These are phyloP conservation scores for Eupithecia inturbata DNA, from an alignment of 2,888 invertebrate species.

Conservation along the genomic window DNA sequence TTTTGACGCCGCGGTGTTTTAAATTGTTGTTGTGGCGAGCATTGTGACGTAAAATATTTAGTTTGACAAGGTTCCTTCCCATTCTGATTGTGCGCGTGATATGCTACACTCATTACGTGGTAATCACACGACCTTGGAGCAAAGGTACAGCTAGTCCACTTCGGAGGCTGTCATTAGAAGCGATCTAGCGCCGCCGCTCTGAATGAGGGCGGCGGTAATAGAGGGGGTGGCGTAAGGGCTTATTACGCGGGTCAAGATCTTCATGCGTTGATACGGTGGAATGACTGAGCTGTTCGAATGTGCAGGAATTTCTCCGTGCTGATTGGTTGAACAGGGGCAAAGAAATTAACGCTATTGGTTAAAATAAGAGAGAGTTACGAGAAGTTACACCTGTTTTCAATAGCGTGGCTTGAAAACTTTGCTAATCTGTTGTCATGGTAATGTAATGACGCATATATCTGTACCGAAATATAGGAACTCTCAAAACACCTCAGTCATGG, in stretches of 20 bases:
- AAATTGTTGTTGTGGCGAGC: no score
- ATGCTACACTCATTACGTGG: slow-evolving; percentile 49
- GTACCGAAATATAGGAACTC: neutral
- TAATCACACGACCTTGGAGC: slow-evolving; percentile 55
- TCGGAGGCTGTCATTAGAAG: slow-evolving; percentile 44
- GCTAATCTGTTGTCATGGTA: no score
- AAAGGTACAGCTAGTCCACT: slow-evolving; percentile 32
- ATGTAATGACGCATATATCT: no score
- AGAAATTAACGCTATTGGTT: neutral
- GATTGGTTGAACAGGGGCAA: slow-evolving; percentile 6
- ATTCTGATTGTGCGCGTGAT: neutral
- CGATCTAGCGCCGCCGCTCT: slow-evolving; percentile 40
- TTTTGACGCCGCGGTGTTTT: no score
- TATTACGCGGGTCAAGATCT: slow-evolving; percentile 45
- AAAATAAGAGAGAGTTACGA: neutral
- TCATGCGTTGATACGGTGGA: slow-evolving; percentile 38
- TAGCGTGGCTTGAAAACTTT: neutral
- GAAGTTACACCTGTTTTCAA: neutral
- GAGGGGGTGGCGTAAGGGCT: slow-evolving; percentile 31
- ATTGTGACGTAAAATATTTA: neutral
- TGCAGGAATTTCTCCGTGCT: slow-evolving; percentile 30
- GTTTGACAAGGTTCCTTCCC: neutral
- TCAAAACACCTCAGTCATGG: neutral
- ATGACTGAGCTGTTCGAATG: slow-evolving; percentile 34
- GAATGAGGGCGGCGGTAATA: slow-evolving; percentile 40